Evolutionary conservation across 2,113 vertebrate genomes (phyloP), one percentile per base, ranked within the genome.

Genomic region (Sebastes fasciatus): DNA sequence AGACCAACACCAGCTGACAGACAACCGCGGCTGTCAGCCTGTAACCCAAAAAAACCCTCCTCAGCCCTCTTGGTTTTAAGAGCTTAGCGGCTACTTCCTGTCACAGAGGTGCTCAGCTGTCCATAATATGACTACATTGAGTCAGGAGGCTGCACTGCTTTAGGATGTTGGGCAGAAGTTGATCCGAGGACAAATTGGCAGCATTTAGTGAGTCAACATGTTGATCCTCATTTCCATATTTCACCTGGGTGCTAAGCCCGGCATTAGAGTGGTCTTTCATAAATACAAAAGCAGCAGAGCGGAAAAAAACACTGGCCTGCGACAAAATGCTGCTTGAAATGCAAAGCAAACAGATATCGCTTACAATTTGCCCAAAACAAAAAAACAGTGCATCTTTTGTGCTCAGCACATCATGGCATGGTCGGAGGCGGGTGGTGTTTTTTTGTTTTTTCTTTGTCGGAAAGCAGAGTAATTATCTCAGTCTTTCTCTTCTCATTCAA

Each of bases 211-310:
- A 75, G 77, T 88, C 81, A 89, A 88, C 82, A 85, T 71, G 87
- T 78, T 88, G 81, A 86, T 89, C 83, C 85, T 91, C 66, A 81
- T 91, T 90, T 92, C 77, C 88, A 79, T 89, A 82, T 81, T 90
- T 89, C 74, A 90, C 85, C 77, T 82, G 65, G 8, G 51, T 82
- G 77, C 73, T 84, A 65, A 85, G 73, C 79, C 40, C 8, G 6
- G 74, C 71, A 64, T 79, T 70, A 82, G 58, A 42, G 58, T 76
- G 71, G 77, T 46, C 82, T 60, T 49, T n/a, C 17, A 79, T 11
- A 85, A 82, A 89, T 34, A 79, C 64, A 87, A 45, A 64, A 58
- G 80, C 87, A 78, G 74, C 85, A 63, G 62, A 70, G 69, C 62
- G 26, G 45, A 45, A 67, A 62, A 79, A 16, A 51, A 86, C 43